Percentiles rank a stretch among this genome's conserved stretches.
Evolutionary conservation across 2,113 vertebrate genomes (phyloP).

Genomic region (Cranoglanis bouderius): DNA sequence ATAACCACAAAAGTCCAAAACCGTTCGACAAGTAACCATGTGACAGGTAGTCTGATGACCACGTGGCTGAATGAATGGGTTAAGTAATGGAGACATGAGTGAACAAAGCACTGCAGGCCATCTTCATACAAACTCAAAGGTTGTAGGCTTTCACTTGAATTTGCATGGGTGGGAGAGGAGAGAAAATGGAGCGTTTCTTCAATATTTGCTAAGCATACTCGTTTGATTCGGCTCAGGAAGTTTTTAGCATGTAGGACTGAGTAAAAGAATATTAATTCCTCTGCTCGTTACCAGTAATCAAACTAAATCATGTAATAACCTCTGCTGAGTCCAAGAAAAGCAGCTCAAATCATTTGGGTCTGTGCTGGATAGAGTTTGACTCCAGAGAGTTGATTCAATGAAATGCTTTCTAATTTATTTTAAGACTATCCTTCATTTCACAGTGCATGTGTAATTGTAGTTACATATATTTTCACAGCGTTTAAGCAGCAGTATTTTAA

Average conservation of each 20-base stretch:
- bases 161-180: conserved; percentile 18
- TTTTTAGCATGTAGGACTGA: conserved; percentile 28
- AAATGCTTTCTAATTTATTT: conserved; percentile 31
- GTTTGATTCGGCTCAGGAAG: conserved; percentile 43
- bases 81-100: background rate
- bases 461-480: conserved; percentile 1
- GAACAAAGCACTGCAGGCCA: background rate
- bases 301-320: conserved; percentile 57
- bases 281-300: conserved; percentile 67
- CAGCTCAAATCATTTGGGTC: conserved; percentile 59
- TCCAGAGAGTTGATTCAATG: conserved; percentile 48
- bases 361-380: conserved; percentile 58
- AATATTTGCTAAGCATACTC: background rate
- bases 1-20: background rate
- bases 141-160: conserved; percentile 14
- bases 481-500: conserved; percentile 1
- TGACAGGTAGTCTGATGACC: background rate
- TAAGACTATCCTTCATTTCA: conserved; percentile 17
- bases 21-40: background rate
- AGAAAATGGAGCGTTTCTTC: conserved; percentile 8
- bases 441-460: conserved; percentile 14
- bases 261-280: conserved; percentile 55
- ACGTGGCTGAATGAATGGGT: background rate
- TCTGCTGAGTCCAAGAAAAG: conserved; percentile 65
- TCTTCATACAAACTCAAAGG: background rate